Evolutionary conservation across 2,797 vertebrate genomes (phyloP).

Genomic region (Spheniscus humboldti): DNA sequence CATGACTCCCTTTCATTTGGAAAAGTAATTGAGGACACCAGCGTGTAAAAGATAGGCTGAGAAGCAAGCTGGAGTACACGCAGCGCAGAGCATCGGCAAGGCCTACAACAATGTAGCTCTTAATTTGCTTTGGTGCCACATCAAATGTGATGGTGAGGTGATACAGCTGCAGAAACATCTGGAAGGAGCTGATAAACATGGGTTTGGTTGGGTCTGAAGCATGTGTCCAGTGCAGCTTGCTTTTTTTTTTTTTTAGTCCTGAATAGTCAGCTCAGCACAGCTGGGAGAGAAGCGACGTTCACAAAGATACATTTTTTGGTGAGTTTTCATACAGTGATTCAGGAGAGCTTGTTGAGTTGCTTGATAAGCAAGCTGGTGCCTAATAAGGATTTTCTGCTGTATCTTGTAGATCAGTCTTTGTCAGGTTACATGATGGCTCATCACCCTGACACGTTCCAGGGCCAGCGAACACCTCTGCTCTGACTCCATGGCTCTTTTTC

Average conservation of each 20-base stretch:
- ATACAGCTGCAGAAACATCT: constrained; percentile 50
- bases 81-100: background rate
- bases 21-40: constrained; percentile 44
- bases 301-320: background rate
- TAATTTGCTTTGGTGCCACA: constrained; percentile 14
- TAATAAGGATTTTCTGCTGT: constrained; percentile 8
- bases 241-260: background rate
- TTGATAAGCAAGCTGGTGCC: background rate
- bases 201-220: background rate
- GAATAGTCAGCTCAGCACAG: background rate
- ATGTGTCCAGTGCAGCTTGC: background rate
- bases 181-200: constrained; percentile 34
- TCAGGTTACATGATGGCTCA: background rate
- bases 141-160: background rate
- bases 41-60: background rate
- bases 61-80: background rate
- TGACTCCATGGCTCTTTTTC: background rate
- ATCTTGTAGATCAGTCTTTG: background rate
- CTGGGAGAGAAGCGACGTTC: background rate
- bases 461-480: background rate
- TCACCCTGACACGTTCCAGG: background rate
- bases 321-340: background rate
- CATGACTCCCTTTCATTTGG: constrained; percentile 40
- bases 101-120: background rate
- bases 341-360: background rate